Base-by-base conservation (phyloP, 1,140 invertebrate genomes). In the Cyphomyrmex costatus region DNA sequence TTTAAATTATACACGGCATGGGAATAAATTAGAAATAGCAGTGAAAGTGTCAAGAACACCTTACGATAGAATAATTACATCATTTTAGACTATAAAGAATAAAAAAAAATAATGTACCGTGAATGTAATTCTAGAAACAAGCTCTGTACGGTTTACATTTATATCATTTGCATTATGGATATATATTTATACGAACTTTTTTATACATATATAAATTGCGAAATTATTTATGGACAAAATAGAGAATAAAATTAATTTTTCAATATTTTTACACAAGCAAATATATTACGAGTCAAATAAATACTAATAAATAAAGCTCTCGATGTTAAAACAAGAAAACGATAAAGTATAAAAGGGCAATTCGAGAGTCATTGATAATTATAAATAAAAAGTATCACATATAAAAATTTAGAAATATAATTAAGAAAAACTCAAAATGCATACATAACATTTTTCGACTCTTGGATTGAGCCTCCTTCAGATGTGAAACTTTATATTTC, bases 31-130 rank as follows among this genome's bases (percentile, higher is more conserved):
- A 30, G 2, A 30, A 1, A 61, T 16, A 53, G 56, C 56, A 77
- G 16, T 61, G 36, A 46, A 36, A 61, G 0, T 30, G 3, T 2
- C 56, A 84, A 74, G 21, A 36, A 61, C 24, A 46, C 42, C 3
- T 73, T 33, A 65, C 51, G 3, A 56, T 12, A 58, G 30, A 58
- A 33, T 74, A n/a, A n/a, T n/a, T n/a, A 74, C 42, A 49, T 78
- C 76, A 78, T 19, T 21, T 1, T 27, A 46, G 6, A 53, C 5
- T 12, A 19, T 36, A 49, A 27, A 51, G 27, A 5, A 63, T 14
- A 27, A 49, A 51, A 49, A n/a, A 27, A 30, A 58, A 4, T 19
- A 14, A 3, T 76, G 21, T 36, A 5, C 51, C 14, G 6, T 21
- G 19, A 24, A 21, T 46, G 19, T 68, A 27, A 30, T 6, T 30